phyloP scores from a whole-genome alignment of 2,113 vertebrate species.

The Burhinus bistriatus region DNA sequence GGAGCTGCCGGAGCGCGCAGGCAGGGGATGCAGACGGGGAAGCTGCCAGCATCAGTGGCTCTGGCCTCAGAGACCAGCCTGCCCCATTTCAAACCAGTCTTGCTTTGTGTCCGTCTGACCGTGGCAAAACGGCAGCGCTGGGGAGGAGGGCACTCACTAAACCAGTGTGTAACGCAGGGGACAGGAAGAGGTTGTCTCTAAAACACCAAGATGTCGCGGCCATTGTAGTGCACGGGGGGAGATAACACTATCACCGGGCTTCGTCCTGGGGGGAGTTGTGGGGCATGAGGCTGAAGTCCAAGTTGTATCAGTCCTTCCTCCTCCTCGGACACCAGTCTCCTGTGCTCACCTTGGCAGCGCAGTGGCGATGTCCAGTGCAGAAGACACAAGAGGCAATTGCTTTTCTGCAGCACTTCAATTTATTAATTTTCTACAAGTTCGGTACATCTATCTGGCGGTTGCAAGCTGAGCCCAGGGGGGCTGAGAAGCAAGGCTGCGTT shows the following conservation, averaged over 20 bases:
- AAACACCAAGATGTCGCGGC: not conserved
- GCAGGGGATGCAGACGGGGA: rapidly evolving
- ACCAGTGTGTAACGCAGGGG: rapidly evolving
- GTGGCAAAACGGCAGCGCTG: rapidly evolving
- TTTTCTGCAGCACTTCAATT: not conserved
- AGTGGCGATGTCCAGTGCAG: not conserved
- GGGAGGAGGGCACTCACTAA: not conserved
- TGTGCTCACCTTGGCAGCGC: not conserved
- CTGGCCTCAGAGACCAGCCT: not conserved
- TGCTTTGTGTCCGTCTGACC: rapidly evolving
- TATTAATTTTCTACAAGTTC: not conserved
- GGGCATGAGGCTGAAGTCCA: not conserved
- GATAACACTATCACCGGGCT: rapidly evolving
- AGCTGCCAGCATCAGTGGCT: not conserved
- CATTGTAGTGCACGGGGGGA: rapidly evolving
- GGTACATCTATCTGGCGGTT: not conserved
- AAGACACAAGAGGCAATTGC: not conserved
- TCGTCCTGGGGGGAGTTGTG: not conserved
- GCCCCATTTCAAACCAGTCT: not conserved
- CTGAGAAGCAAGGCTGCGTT: rapidly evolving
- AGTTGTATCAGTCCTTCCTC: not conserved
- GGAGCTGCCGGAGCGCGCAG: not conserved
- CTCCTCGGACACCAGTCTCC: not conserved
- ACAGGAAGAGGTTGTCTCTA: not conserved
- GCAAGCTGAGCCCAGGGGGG: not conserved